Evolutionary conservation across 2,797 vertebrate species (phyloP), one percentile per base, ranked within the genome.

Genomic region (Calcarius lapponicus): DNA sequence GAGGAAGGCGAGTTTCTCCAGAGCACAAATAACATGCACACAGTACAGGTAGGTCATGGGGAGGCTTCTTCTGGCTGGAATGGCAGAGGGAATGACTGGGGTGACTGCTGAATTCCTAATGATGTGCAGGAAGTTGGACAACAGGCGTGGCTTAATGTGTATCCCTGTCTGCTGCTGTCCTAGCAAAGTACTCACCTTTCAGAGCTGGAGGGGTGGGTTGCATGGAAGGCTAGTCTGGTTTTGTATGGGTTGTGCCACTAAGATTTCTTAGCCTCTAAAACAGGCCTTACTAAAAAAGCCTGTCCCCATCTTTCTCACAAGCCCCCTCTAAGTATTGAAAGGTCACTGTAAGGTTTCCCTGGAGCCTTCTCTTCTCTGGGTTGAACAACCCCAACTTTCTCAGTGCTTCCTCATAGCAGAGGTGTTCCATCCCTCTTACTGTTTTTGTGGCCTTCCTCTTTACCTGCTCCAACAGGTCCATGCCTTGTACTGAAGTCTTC

Each of bases 1-100:
- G 99, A 99, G 10, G 98, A 99, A 81, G 99, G 99, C 31, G 98
- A 98, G 87, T 99, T 99, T 94, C 98, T 98, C 28, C 99, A 99
- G 97, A 98, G 98, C 97, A 99, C 98, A 34, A 98, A 98, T 1
- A 98, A 98, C 4, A 98, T 98, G 13, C 98, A 98, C 0, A 98
- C 98, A 0, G 98, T 98, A 7, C 99, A 99, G 99, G 99, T 99
- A 94, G 50, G 93, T 86, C n/a, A 17, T 20, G n/a, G 8, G 19
- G 19, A 19, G 16, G 50, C 61, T 20, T 40, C 18, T 19, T 62
- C 29, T 67, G 61, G 8, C 34, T 51, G 58, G 57, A 47, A 4
- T 57, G 65, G 79, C 38, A 66, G 57, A 69, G 5, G 42, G 53
- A 28, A 12, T 74, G 32, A 11, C 3, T 1, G 4, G 29, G 5